A percentile compares a stretch with the other conserved stretches of the same genome.
Conservation (phyloP, 1,140 invertebrate species). For the Drosophila kanapiae region DNA sequence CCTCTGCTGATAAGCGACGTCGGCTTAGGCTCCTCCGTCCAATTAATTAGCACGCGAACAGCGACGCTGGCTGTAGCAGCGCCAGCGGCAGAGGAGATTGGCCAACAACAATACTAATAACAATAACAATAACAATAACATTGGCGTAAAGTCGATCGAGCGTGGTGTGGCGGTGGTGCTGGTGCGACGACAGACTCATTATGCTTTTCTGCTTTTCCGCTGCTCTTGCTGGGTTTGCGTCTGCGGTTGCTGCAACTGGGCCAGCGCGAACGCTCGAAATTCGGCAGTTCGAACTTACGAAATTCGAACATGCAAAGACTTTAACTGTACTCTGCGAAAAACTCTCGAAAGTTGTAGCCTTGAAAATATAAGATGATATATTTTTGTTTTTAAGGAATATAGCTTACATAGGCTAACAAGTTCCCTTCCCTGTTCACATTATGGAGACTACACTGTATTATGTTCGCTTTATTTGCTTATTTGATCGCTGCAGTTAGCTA, state of each 20-base stretch:
- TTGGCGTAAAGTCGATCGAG: slow-evolving; percentile 67
- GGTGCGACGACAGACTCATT: not conserved
- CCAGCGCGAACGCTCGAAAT: slow-evolving; percentile 36
- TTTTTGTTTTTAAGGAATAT: no score
- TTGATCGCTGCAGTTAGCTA: slow-evolving; percentile 40
- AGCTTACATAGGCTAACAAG: no score
- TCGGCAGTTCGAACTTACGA: slow-evolving; percentile 9
- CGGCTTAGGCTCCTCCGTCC: slow-evolving; percentile 29
- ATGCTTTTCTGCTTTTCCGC: slow-evolving; percentile 18
- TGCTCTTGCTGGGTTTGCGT: slow-evolving; percentile 24
- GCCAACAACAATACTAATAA: slow-evolving; percentile 38
- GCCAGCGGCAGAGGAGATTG: slow-evolving; percentile 44
- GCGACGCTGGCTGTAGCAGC: slow-evolving; percentile 3
- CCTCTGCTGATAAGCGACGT: slow-evolving; percentile 37
- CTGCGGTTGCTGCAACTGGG: slow-evolving; percentile 67
- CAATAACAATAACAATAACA: slow-evolving; percentile 35
- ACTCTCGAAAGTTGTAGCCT: not conserved
- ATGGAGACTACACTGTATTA: slow-evolving; percentile 9
- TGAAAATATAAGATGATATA: not conserved
- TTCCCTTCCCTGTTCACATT: no score
- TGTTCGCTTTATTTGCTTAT: slow-evolving; percentile 19
- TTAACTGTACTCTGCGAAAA: not conserved
- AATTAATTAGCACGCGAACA: slow-evolving; percentile 29
- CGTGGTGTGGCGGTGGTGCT: not conserved
- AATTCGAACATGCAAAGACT: slow-evolving; percentile 10